Percentiles rank a stretch among this genome's conserved stretches.
Conservation (phyloP, 2,113 vertebrate species). For the Vicugna pacos region DNA sequence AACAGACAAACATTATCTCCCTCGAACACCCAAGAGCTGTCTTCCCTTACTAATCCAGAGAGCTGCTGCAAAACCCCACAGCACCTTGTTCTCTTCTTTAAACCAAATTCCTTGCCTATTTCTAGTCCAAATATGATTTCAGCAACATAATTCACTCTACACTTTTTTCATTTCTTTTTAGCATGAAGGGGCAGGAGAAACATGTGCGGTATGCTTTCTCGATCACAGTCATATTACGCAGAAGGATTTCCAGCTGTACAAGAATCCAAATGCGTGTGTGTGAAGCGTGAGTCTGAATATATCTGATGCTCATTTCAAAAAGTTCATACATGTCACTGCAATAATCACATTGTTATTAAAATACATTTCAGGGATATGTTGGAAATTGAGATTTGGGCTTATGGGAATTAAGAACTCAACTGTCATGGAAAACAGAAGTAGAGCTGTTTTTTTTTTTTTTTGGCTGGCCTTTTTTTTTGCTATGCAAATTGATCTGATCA, state of each 20-base stretch:
- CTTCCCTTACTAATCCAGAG: background rate
- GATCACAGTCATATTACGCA: background rate
- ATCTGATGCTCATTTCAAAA: constrained; percentile 22
- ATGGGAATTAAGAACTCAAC: background rate
- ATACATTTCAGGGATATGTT: constrained; percentile 6
- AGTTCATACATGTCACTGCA: background rate
- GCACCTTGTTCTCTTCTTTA: background rate
- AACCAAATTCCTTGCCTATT: constrained; percentile 35
- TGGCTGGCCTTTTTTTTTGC: background rate
- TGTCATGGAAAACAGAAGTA: background rate
- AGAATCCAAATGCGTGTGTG: background rate
- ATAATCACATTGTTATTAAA: constrained; percentile 43
- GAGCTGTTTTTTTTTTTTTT: background rate
- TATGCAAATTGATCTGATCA: background rate
- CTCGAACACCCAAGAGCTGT: background rate
- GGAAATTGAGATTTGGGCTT: constrained; percentile 9
- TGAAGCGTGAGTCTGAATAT: background rate
- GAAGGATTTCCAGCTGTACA: constrained; percentile 33
- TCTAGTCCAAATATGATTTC: constrained; percentile 39
- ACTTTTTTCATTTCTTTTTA: constrained; percentile 39
- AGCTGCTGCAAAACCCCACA: background rate
- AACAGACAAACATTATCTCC: background rate
- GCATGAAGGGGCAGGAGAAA: constrained; percentile 8
- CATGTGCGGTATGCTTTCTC: background rate
- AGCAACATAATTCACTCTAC: constrained; percentile 13